Conservation (phyloP, 2,113 vertebrate genomes). For the Verasper variegatus region DNA sequence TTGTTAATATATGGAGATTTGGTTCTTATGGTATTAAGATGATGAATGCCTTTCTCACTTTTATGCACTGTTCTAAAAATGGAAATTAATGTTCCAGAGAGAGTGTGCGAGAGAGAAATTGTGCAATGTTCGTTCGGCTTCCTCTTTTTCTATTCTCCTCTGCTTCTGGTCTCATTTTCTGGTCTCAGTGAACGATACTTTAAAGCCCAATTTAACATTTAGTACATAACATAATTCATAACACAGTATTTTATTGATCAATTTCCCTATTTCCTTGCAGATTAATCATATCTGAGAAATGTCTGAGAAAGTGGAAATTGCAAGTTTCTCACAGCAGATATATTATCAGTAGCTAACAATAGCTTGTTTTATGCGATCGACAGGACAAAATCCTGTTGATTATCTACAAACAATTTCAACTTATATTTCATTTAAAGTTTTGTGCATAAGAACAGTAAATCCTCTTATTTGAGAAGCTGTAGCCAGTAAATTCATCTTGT, state of each 20-base stretch:
- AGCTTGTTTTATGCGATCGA: no score
- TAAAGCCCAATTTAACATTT: no score
- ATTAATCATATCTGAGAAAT: background rate
- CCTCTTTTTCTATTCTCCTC: background rate
- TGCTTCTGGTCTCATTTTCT: background rate
- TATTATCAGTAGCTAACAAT: no score
- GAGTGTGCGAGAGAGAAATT: background rate
- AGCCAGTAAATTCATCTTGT: background rate
- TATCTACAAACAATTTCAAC: no score
- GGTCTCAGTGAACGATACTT: no score
- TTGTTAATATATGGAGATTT: conserved; percentile 54
- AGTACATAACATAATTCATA: no score
- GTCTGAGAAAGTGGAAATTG: background rate
- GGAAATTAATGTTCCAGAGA: conserved; percentile 46
- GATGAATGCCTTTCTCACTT: conserved; percentile 50
- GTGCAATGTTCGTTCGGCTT: background rate
- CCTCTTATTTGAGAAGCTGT: no score
- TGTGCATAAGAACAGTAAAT: no score
- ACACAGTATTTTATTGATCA: no score
- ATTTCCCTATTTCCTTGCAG: background rate
- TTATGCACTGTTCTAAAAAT: conserved; percentile 53
- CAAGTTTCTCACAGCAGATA: no score
- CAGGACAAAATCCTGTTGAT: no score
- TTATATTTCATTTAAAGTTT: no score
- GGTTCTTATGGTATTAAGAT: conserved; percentile 47